Conservation (phyloP, 2,888 invertebrate species). For the Stramonita haemastoma region DNA sequence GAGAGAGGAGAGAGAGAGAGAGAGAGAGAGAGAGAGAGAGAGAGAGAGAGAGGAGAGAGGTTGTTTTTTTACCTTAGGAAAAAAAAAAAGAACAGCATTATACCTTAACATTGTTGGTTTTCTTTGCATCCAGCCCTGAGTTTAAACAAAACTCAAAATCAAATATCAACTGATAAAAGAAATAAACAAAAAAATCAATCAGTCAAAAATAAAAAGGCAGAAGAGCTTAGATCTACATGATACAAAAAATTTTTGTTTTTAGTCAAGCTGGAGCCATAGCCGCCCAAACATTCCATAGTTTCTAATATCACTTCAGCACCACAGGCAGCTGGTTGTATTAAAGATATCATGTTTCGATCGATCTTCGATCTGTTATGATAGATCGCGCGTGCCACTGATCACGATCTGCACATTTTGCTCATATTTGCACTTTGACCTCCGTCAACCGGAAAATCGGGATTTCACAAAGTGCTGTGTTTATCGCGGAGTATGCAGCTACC, state of each 20-base stretch:
- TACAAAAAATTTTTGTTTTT: not conserved
- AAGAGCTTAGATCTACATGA: not conserved
- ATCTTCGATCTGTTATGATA: not conserved
- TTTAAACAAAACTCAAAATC: too few relatives aligned
- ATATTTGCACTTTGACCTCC: not conserved
- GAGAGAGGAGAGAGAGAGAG: too few relatives aligned
- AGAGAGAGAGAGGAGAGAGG: too few relatives aligned
- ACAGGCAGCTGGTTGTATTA: not conserved
- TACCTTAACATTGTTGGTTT: too few relatives aligned
- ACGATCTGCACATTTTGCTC: not conserved
- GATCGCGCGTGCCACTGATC: not conserved
- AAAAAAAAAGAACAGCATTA: too few relatives aligned
- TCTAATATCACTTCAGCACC: not conserved
- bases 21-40: too few relatives aligned
- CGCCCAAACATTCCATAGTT: not conserved
- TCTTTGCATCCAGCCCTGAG: not conserved
- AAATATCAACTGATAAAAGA: too few relatives aligned
- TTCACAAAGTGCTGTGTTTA: not conserved
- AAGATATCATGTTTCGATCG: not conserved
- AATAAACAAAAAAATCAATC: too few relatives aligned
- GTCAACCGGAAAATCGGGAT: not conserved
- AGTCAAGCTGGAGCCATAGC: not conserved
- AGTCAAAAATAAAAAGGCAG: too few relatives aligned
- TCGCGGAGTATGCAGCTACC: not conserved
- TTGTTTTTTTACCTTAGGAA: too few relatives aligned